Evolutionary conservation across 2,888 invertebrate genomes (phyloP).

Genomic region (Limenitis camilla): DNA sequence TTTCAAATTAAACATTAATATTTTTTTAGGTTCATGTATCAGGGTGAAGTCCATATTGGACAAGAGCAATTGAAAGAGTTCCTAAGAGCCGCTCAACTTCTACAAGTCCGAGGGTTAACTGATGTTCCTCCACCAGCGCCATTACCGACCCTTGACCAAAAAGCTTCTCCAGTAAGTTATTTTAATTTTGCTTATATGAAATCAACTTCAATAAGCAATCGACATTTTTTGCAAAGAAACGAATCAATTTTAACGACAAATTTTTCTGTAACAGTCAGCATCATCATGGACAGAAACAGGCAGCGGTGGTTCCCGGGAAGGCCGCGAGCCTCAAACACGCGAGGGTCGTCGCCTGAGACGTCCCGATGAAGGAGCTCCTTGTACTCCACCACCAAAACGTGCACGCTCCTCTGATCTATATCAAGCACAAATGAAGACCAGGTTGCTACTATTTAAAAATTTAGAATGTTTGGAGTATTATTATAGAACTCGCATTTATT

Average conservation of each 20-base stretch:
- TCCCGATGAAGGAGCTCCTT: conserved; percentile 68
- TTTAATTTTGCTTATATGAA: too few species aligned
- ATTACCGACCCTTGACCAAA: conserved; percentile 73
- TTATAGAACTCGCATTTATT: too few species aligned
- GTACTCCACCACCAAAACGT: conserved; percentile 79
- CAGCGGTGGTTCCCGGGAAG: conserved; percentile 59
- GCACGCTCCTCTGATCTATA: conserved; percentile 81
- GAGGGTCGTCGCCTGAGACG: conserved; percentile 54
- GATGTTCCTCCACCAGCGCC: conserved; percentile 80
- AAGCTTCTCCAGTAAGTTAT: conserved; percentile 80
- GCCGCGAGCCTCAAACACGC: conserved; percentile 56
- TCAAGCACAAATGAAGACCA: conserved; percentile 75
- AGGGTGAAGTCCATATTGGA: conserved; percentile 92
- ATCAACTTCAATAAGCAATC: too few species aligned
- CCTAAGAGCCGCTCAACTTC: conserved; percentile 88
- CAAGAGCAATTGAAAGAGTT: conserved; percentile 91
- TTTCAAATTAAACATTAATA: not conserved
- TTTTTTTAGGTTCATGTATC: conserved; percentile 87
- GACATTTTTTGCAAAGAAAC: too few species aligned
- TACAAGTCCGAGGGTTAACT: conserved; percentile 89
- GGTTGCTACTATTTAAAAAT: conserved; percentile 45
- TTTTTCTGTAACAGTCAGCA: too few species aligned
- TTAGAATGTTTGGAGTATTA: too few species aligned
- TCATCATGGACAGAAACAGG: conserved; percentile 70
- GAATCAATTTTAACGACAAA: too few species aligned